Percentiles rank a stretch among this genome's conserved stretches.
These are phyloP conservation scores for Taxidea taxus DNA, from an alignment of 2,113 vertebrate species.

Conservation along the genomic window DNA sequence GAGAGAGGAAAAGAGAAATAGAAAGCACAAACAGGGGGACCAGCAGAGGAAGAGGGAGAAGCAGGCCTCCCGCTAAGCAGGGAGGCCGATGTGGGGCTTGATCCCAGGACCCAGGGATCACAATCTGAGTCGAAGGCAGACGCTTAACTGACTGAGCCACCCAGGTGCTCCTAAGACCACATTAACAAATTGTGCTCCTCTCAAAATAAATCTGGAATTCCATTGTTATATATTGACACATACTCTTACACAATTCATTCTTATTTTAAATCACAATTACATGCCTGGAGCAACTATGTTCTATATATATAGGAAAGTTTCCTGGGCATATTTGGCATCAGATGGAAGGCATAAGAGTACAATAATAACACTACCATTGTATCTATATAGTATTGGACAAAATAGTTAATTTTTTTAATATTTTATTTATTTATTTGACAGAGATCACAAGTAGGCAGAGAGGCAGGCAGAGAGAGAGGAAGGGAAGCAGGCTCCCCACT, in stretches of 20 bases:
- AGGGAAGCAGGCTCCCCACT: too few species aligned
- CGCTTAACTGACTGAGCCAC: too few species aligned
- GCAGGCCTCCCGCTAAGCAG: too few species aligned
- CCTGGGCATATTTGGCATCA: background rate
- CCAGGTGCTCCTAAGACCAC: background rate
- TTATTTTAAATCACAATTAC: background rate
- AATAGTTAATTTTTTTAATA: conserved; percentile 3
- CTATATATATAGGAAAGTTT: background rate
- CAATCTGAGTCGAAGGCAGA: too few species aligned
- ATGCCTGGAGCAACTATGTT: background rate
- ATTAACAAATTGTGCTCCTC: background rate
- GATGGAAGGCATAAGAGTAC: background rate
- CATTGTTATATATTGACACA: background rate
- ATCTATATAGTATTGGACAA: background rate
- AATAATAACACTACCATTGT: background rate
- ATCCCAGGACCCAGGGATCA: too few species aligned
- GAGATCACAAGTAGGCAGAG: too few species aligned
- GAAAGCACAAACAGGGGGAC: too few species aligned
- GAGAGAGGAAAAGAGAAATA: background rate
- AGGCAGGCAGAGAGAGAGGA: too few species aligned
- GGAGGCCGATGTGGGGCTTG: too few species aligned
- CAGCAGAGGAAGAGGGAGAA: too few species aligned
- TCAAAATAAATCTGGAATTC: conserved; percentile 42
- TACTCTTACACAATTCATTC: background rate
- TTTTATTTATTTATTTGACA: too few species aligned